These are phyloP conservation scores for Panthera tigris DNA, from an alignment of 2,113 vertebrate genomes.

Conservation along the genomic window DNA sequence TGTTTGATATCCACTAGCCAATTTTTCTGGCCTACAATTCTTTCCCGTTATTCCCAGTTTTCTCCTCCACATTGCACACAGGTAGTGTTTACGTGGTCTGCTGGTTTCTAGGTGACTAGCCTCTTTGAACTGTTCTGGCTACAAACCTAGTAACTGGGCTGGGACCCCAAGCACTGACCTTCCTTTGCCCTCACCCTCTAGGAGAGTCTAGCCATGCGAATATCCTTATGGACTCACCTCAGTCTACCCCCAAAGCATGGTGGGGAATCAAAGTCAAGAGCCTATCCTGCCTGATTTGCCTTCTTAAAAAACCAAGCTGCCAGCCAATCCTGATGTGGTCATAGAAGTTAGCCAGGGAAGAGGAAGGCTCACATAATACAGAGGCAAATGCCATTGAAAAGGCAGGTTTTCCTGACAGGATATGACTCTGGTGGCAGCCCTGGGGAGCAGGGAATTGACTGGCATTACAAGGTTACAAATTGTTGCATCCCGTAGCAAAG, in stretches of 20 bases:
- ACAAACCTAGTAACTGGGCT: neutral
- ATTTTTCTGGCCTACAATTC: neutral
- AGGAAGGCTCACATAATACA: neutral
- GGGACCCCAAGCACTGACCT: neutral
- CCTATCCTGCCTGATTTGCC: neutral
- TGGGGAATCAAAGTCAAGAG: neutral
- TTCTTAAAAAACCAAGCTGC: neutral
- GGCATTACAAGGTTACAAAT: neutral
- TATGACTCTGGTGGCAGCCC: neutral
- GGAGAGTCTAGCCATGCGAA: neutral
- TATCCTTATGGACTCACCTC: neutral
- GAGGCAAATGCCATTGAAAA: neutral
- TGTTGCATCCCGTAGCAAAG: neutral
- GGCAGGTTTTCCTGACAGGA: neutral
- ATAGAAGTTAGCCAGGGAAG: neutral
- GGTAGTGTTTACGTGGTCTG: neutral
- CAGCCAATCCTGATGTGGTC: neutral
- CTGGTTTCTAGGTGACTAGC: neutral
- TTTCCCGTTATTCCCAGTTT: neutral
- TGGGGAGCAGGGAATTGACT: neutral
- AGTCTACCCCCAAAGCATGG: neutral
- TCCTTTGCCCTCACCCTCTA: no score
- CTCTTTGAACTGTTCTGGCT: neutral
- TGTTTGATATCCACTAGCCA: neutral
- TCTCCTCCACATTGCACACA: neutral